These are phyloP conservation scores for Carassius carassius DNA, from an alignment of 2,113 vertebrate genomes.

Conservation along the genomic window DNA sequence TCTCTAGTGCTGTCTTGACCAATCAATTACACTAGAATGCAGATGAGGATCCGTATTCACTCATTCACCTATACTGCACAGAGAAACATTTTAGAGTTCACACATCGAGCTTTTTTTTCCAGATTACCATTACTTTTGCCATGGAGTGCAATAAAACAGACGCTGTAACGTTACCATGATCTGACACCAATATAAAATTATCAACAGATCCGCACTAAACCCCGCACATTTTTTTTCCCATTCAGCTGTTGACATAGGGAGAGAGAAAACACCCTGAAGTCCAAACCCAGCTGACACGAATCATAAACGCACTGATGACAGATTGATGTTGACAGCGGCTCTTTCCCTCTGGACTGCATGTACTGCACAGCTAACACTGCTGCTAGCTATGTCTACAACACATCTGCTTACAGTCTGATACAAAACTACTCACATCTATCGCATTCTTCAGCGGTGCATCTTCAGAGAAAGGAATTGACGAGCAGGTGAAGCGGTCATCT, in stretches of 20 bases:
- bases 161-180: neutral
- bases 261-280: constrained; percentile 15
- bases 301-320: neutral
- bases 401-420: neutral
- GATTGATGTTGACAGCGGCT: constrained; percentile 15
- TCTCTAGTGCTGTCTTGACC: no score
- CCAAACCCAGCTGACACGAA: neutral
- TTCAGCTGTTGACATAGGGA: neutral
- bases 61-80: neutral
- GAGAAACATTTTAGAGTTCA: neutral
- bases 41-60: neutral
- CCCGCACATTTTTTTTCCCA: neutral
- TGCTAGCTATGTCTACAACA: constrained; percentile 31
- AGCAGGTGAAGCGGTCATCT: constrained; percentile 14
- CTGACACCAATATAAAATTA: constrained; percentile 4
- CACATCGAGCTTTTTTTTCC: neutral
- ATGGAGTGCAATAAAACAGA: neutral
- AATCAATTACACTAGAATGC: constrained; percentile 13
- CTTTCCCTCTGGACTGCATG: neutral
- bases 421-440: constrained; percentile 42
- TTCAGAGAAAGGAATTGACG: neutral
- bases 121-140: neutral
- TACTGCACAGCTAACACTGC: constrained; percentile 27
- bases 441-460: constrained; percentile 48
- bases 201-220: neutral